Percentiles rank a stretch among this genome's conserved stretches.
phyloP scores from a whole-genome alignment of 2,888 invertebrate species.

The Trisateles emortualis region DNA sequence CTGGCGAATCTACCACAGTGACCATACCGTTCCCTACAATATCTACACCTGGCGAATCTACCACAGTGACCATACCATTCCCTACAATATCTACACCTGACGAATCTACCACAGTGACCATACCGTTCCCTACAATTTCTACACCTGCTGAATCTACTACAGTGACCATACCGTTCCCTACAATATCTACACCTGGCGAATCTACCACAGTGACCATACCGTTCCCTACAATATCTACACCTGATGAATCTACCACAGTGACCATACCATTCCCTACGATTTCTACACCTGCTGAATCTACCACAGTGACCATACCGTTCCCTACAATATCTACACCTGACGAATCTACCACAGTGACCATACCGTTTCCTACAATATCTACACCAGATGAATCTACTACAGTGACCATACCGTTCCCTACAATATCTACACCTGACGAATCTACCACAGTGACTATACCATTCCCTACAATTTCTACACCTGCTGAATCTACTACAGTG shows the following conservation, averaged over 20 bases:
- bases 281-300: conserved; percentile 6
- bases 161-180: background rate
- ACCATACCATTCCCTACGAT: conserved; percentile 5
- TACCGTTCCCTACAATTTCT: background rate
- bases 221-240: conserved; percentile 2
- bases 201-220: conserved; percentile 4
- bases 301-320: background rate
- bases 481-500: too few species aligned
- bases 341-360: conserved; percentile 3
- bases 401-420: background rate
- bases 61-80: conserved; percentile 1
- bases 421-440: background rate
- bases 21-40: too few species aligned
- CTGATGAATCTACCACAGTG: conserved; percentile 12
- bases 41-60: conserved; percentile 2
- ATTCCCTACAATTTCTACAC: too few species aligned
- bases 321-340: conserved; percentile 1
- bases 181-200: conserved; percentile 1
- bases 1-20: background rate
- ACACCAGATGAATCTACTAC: conserved; percentile 13
- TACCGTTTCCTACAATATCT: background rate
- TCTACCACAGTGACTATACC: conserved; percentile 2
- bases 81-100: background rate
- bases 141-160: conserved; percentile 4
- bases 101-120: too few species aligned